Conservation (phyloP, 35 echinoderm and acorn worm species). For the Lytechinus variegatus region DNA sequence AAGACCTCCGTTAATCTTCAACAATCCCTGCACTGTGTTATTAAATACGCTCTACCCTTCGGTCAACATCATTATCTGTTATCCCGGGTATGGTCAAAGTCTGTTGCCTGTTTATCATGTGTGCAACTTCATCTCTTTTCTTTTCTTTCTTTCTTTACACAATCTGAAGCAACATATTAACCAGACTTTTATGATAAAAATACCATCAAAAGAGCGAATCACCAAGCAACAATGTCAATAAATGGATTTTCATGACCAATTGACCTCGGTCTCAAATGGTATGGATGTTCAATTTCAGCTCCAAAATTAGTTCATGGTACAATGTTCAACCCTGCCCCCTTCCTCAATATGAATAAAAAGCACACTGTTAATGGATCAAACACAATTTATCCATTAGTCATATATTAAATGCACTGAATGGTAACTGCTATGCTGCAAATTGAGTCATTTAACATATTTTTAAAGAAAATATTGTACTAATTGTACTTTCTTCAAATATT, state of each 20-base stretch:
- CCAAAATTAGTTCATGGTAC: not conserved
- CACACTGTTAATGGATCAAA: too few relatives aligned
- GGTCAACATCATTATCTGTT: not conserved
- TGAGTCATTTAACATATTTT: too few relatives aligned
- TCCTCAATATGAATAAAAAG: not conserved
- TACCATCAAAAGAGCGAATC: not conserved
- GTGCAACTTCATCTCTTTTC: not conserved
- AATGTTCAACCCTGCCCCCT: not conserved
- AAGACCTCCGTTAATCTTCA: not conserved
- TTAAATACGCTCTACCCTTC: not conserved
- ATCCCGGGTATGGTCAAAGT: not conserved
- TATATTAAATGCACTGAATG: not conserved
- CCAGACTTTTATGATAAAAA: not conserved
- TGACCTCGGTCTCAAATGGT: not conserved
- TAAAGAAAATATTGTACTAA: too few relatives aligned
- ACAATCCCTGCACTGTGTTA: not conserved
- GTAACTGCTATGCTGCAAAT: too few relatives aligned
- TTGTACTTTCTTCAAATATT: too few relatives aligned
- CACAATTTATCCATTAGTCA: not conserved
- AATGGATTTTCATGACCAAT: not conserved
- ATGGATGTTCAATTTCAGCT: not conserved
- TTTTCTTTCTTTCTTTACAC: not conserved
- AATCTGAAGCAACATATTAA: not conserved
- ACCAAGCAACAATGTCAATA: constrained; percentile 11
- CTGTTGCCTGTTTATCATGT: not conserved